phyloP scores from a whole-genome alignment of 23 tunicate genomes.

The Oikopleura dioica region DNA sequence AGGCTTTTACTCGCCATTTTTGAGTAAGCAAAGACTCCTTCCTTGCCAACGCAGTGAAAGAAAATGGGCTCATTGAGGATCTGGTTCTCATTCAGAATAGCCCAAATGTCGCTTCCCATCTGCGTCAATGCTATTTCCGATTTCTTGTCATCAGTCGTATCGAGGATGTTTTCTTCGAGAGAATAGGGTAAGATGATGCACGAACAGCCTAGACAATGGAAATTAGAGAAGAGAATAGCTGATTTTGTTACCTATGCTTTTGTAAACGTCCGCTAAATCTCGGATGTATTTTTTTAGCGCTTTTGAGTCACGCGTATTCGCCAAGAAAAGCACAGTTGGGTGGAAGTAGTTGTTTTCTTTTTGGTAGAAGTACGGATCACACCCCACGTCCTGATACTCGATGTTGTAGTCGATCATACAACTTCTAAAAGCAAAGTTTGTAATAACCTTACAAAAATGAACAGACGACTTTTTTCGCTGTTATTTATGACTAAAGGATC shows the following conservation, averaged over 20 bases:
- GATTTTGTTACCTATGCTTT: too few species aligned
- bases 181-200: too few species aligned
- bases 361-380: not conserved
- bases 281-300: too few species aligned
- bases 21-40: not conserved
- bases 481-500: not conserved
- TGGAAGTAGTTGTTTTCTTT: not conserved
- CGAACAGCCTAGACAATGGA: too few species aligned
- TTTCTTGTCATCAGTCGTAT: not conserved
- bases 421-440: not conserved
- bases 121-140: not conserved
- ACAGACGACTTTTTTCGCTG: not conserved
- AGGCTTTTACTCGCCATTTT: not conserved
- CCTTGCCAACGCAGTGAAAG: not conserved
- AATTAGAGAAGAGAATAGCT: too few species aligned
- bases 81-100: not conserved
- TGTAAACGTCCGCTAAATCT: too few species aligned
- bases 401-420: not conserved
- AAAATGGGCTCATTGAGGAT: not conserved
- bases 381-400: not conserved
- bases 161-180: not conserved
- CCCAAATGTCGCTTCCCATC: not conserved
- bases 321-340: not conserved
- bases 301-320: not conserved
- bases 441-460: not conserved